Base-by-base conservation (phyloP, 37 sponge, comb jelly and placozoan genomes). In the Geodia barretti region DNA sequence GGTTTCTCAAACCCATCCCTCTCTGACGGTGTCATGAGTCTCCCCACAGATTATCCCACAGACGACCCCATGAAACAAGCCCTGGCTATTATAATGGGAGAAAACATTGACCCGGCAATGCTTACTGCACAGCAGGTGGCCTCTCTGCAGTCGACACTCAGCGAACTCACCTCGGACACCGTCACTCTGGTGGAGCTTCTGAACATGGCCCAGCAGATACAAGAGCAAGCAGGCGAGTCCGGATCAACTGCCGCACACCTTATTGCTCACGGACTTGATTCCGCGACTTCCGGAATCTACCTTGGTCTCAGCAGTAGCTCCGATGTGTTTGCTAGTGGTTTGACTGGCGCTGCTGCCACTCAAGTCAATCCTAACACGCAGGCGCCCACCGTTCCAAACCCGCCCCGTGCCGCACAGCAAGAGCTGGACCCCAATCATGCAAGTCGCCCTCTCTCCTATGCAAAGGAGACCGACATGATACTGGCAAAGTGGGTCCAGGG, bases 381-480 rank as follows among this genome's bases (percentile, higher is more conserved):
- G 75, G 47, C 83, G 19, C 83, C 75, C 17, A 36, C 41, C 9
- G 29, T 61, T 2, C 41, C 37, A 5, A 21, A 21, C 20, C 54
- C 74, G 41, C 42, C 41, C 32, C 54, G 54, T 2, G 2, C 54
- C 9, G 66, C 36, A 0, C 29, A 29, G 23, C 78, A 74, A 30
- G 36, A 25, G 11, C 21, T 8, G 1, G 88, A 82, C 2, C 34
- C 75, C 14, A 73, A 59, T 0, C 76, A 72, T 17, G 78, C 86
- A 0, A 88, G 88, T 30, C 72, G 89, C 4, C 89, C 93, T 1
- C 78, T 92, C 37, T 88, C 93, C 14, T 92, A 92, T 54, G 69
- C 93, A 59, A 88, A 76, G 47, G 93, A 92, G 70, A 92, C 93
- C 2, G 93, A 92, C 70, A 66, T 26, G 35, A n/a, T 38, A 3